Base-by-base conservation (phyloP, 1,140 invertebrate species). In the Triops cancriformis region DNA sequence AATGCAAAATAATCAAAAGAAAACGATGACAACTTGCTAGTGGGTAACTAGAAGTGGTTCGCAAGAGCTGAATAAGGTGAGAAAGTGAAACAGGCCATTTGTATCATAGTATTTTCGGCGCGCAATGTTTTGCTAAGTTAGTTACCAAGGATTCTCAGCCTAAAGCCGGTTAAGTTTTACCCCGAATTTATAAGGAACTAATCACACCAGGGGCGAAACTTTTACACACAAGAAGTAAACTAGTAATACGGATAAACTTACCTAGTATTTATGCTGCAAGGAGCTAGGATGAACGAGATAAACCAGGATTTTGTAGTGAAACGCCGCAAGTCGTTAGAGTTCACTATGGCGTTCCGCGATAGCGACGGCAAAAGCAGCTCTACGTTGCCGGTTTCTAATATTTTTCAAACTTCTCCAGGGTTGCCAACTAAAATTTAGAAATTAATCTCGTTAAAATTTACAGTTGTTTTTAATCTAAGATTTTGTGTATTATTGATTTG, bases 341-440 rank as follows among this genome's bases (percentile, higher is more conserved):
- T 89, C 89, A 91, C 90, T 91, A 91, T 91, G 90, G 90, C 90
- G 89, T 90, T 88, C 88, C 85, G 87, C 85, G 82, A 84, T 84
- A 75, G 74, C 26, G 37, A 75, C 45, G 72, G 41, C 45, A 43
- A 72, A 51, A 26, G 7, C 18, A 64, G 18, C 0, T 5, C 51
- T n/a, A 18, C 51, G 51, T 64, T 64, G 51, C 51, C 51, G 18
- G 10, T n/a, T 64, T 18, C 3, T 18, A 64, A 6, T 23, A 23
- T 23, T 64, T 23, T 64, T n/a, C 14, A 64, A 64, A 23, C 3
- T 18, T 18, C 6, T n/a, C 9, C 14, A 64, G 23, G 0, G 18
- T n/a, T 64, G 14, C n/a, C 23, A 14, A 6, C 0, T n/a, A 2
- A 64, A 64, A 6, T 23, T 18, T 64, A 2, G n/a, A n/a, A n/a